Percentiles rank a stretch among this genome's conserved stretches.
These are phyloP conservation scores for Furcula furcula DNA, from an alignment of 2,888 invertebrate genomes.

Conservation along the genomic window DNA sequence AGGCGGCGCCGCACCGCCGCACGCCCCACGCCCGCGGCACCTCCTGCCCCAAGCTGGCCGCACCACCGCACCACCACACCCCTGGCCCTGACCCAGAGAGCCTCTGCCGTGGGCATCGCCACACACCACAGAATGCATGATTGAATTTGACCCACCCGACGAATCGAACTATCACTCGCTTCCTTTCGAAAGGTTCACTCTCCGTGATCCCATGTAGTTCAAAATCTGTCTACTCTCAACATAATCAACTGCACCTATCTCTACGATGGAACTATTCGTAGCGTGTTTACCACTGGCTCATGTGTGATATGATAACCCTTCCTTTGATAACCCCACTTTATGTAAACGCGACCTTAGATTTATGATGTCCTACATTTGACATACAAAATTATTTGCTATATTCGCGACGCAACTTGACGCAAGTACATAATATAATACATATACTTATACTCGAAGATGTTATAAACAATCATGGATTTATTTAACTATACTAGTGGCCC, in stretches of 20 bases:
- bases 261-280: constrained; percentile 11
- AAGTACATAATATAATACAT: no score
- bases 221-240: neutral
- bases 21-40: constrained; percentile 27
- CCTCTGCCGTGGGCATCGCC: neutral
- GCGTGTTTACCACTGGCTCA: constrained; percentile 16
- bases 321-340: constrained; percentile 23
- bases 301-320: no score
- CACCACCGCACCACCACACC: constrained; percentile 6
- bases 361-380: constrained; percentile 35
- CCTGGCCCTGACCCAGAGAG: neutral
- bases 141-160: no score
- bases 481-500: no score
- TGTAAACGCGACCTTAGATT: constrained; percentile 24
- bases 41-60: constrained; percentile 14
- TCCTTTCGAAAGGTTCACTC: no score
- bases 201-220: no score
- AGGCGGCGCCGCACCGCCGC: constrained; percentile 26
- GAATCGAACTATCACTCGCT: no score
- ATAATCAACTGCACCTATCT: constrained; percentile 21
- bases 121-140: no score
- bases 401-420: no score
- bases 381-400: constrained; percentile 20
- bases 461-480: no score
- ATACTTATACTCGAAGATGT: constrained; percentile 1